These are phyloP conservation scores for Cryptophagus acutangulus DNA, from an alignment of 2,888 invertebrate species.

Conservation along the genomic window DNA sequence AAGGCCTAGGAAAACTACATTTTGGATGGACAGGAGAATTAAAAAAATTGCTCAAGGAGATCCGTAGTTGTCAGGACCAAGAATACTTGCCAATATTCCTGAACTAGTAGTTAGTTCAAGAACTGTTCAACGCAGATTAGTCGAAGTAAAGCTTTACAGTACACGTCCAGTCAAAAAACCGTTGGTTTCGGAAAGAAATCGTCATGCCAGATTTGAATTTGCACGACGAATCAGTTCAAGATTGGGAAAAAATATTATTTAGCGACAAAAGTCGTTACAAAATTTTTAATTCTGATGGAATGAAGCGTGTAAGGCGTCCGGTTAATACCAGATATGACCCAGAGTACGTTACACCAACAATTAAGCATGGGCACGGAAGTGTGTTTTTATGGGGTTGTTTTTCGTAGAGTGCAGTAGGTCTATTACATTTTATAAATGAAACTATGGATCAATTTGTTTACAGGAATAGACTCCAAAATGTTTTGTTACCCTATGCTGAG, in stretches of 20 bases:
- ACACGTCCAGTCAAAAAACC: background rate
- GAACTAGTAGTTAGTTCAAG: no score
- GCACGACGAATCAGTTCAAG: constrained; percentile 2
- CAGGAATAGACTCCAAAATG: constrained; percentile 6
- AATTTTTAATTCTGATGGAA: constrained; percentile 14
- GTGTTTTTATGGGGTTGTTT: constrained; percentile 11
- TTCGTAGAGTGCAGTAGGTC: constrained; percentile 6
- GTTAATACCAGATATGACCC: constrained; percentile 11
- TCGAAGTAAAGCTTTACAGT: background rate
- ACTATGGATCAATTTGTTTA: constrained; percentile 8
- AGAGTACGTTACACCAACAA: constrained; percentile 12
- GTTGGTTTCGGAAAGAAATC: constrained; percentile 3
- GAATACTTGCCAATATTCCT: no score
- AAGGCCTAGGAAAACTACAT: no score
- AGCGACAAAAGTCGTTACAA: constrained; percentile 12
- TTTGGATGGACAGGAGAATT: no score
- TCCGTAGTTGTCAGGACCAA: no score
- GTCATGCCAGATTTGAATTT: constrained; percentile 6
- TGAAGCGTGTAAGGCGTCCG: constrained; percentile 10
- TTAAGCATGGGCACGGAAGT: constrained; percentile 8
- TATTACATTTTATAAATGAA: constrained; percentile 10
- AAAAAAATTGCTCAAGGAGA: no score
- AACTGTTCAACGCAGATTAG: no score
- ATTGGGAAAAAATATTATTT: constrained; percentile 11
- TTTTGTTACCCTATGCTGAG: constrained; percentile 7